Conservation (phyloP, 2,113 vertebrate genomes). For the Cyprinus carpio region DNA sequence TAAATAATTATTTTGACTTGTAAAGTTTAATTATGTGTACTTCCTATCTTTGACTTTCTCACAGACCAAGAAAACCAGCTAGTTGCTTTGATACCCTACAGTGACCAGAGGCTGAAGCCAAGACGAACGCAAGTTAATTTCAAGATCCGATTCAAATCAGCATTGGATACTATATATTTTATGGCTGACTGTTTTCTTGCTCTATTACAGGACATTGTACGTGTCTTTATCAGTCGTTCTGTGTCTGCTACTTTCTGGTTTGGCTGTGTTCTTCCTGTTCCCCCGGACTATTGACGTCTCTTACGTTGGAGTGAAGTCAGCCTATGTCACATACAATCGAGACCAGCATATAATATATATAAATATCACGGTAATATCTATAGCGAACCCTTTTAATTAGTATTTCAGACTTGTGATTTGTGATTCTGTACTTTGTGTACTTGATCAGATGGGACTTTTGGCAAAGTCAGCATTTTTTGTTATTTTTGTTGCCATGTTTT, state of each 20-base stretch:
- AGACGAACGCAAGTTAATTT: slow-evolving; percentile 81
- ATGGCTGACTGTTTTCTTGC: neutral
- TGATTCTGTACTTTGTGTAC: neutral
- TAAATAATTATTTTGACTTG: neutral
- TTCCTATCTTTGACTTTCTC: slow-evolving; percentile 20
- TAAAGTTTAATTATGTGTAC: neutral
- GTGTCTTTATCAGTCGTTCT: slow-evolving; percentile 91
- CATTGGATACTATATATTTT: neutral
- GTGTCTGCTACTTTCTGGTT: slow-evolving; percentile 89
- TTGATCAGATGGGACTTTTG: neutral
- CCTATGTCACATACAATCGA: slow-evolving; percentile 85
- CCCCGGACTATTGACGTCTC: slow-evolving; percentile 92
- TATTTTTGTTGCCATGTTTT: neutral
- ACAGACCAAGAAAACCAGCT: slow-evolving; percentile 97
- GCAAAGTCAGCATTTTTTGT: neutral
- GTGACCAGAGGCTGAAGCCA: slow-evolving; percentile 81
- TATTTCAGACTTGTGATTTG: neutral
- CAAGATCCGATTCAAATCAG: neutral
- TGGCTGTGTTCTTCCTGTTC: slow-evolving; percentile 96
- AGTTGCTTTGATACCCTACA: slow-evolving; percentile 97
- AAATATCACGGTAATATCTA: slow-evolving; percentile 89
- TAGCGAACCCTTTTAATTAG: neutral
- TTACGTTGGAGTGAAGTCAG: slow-evolving; percentile 92
- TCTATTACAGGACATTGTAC: slow-evolving; percentile 85
- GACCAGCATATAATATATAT: slow-evolving; percentile 84